Base-by-base conservation (phyloP, 1,140 invertebrate species). In the roundworm (Caenorhabditis elegans) region DNA sequence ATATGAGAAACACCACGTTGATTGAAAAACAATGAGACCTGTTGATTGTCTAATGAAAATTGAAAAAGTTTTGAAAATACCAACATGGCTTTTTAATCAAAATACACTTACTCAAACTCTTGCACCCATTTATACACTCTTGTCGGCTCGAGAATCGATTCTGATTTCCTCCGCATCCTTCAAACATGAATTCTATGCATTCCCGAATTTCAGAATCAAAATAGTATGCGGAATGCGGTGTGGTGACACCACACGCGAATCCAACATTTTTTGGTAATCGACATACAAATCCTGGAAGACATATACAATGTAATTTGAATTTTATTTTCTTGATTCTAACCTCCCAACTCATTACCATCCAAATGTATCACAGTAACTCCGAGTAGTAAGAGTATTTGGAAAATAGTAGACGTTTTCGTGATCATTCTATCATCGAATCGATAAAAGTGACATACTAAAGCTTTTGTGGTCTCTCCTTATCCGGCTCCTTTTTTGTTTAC, bases 161-260 rank as follows among this genome's bases (percentile, higher is more conserved):
- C 51, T 83, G 85, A 82, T 86, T 86, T 11, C 85, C 85, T 19
- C 85, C 85, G 60, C 85, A 86, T 31, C 85, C 85, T 34, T 83
- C 79, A 46, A 86, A 86, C 31, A 85, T 46, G 39, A 86, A 86
- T 53, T 85, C 85, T 17, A 86, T 79, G 53, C 85, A 86, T 53
- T 86, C 84, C 5, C 84, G 81, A 11, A 85, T 82, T 26, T 75
- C 76, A 17, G 65, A 39, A 55, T 86, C 85, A 48, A 83, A 86
- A 60, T 86, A 76, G 47, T 75, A 86, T 1, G 85, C 84, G 11
- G 85, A 79, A 79, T 86, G 84, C 19, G 84, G 60, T 13, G 70
- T 65, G 19, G 80, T 76, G 15, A 84, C 49, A 36, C 84, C 85
- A 76, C 85, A 86, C 17, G 49, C 84, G 39, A 70, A 86, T 22